A percentile compares a stretch with the other conserved stretches of the same genome.
Conservation (phyloP, 1,140 invertebrate species). For the Intoshia linei region DNA sequence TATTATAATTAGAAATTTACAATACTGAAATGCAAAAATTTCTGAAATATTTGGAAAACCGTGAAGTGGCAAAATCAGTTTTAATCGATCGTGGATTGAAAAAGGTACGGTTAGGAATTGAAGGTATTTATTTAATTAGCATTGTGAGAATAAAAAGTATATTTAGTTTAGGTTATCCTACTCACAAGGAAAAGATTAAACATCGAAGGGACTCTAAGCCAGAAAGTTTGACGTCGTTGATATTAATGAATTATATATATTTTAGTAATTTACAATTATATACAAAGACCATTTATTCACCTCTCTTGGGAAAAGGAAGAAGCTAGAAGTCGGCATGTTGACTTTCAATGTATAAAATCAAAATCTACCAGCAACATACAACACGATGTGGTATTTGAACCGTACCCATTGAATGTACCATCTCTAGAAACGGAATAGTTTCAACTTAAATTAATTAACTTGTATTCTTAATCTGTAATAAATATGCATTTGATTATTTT, state of each 20-base stretch:
- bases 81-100: slow-evolving; percentile 88
- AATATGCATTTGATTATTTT: no score
- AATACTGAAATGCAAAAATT: slow-evolving; percentile 72
- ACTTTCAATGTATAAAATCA: slow-evolving; percentile 37
- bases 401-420: neutral
- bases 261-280: slow-evolving; percentile 84
- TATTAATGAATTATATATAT: slow-evolving; percentile 3
- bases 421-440: no score
- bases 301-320: slow-evolving; percentile 99
- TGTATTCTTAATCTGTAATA: no score
- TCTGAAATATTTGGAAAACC: slow-evolving; percentile 96
- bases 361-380: slow-evolving; percentile 22
- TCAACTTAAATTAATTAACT: no score
- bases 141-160: neutral
- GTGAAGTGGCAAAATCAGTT: slow-evolving; percentile 86
- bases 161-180: slow-evolving; percentile 41
- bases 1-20: slow-evolving; percentile 32
- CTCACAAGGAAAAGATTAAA: slow-evolving; percentile 75
- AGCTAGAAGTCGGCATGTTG: slow-evolving; percentile 83
- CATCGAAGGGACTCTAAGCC: slow-evolving; percentile 46
- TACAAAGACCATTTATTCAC: slow-evolving; percentile 90
- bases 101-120: slow-evolving; percentile 90
- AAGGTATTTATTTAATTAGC: slow-evolving; percentile 27
- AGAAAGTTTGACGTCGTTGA: slow-evolving; percentile 15
- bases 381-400: slow-evolving; percentile 10